Conservation (phyloP, 1,140 invertebrate genomes). For the Globodera rostochiensis region DNA sequence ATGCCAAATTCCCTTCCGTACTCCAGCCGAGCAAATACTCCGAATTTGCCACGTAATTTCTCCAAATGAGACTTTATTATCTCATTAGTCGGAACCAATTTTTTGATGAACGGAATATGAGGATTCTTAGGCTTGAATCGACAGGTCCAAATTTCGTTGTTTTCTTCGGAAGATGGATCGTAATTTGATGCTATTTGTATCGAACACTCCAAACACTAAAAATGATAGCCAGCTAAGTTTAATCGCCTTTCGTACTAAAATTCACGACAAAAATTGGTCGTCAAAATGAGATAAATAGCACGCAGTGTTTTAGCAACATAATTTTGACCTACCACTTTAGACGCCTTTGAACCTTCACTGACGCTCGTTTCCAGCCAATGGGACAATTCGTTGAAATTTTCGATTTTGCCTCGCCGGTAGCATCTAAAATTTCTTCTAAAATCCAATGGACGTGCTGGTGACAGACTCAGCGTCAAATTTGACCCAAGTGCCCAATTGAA, state of each 20-base stretch:
- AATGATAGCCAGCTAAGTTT: not conserved
- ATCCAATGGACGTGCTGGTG: not conserved
- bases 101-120: conserved; percentile 4
- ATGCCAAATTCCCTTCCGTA: not conserved
- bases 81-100: not conserved
- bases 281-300: not conserved
- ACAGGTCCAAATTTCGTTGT: conserved; percentile 5
- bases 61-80: not conserved
- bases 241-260: not conserved
- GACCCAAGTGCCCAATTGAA: not conserved
- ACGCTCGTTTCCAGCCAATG: not conserved
- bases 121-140: conserved; percentile 2
- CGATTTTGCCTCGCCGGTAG: not conserved
- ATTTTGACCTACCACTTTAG: not conserved
- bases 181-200: not conserved
- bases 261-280: not conserved
- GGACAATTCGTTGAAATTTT: not conserved
- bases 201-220: conserved; percentile 3
- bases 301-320: not conserved
- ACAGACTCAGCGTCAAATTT: conserved; percentile 3
- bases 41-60: not conserved
- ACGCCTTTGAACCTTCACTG: not conserved
- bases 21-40: not conserved
- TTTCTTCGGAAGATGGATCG: not conserved
- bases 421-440: not conserved